Base-by-base conservation (phyloP, 2,888 invertebrate species). In the Epistrophe grossulariae region DNA sequence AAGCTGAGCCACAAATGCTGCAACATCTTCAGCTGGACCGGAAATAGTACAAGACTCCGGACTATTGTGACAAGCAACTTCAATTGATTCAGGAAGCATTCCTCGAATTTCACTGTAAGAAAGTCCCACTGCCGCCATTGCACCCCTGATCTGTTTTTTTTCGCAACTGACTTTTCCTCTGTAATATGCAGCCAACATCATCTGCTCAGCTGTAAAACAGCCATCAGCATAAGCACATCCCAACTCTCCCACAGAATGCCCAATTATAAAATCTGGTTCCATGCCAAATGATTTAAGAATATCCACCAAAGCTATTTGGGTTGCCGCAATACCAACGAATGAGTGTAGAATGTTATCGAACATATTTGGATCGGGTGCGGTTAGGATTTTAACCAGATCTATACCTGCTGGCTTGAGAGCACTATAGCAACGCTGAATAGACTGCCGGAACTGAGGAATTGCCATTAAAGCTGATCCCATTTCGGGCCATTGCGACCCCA, bases 141-240 rank as follows among this genome's bases (percentile, higher is more conserved):
- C 96, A 64, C 97, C 97, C 81, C 93, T 94, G 87, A 96, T 95
- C 89, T 96, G 93, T 3, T 94, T 93, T 0, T 95, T 95, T 89
- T 97, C 96, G 10, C 95, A 91, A n/a, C 96, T 96, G 0, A 96
- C 96, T 88, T 95, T 93, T 0, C 97, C 97, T 90, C 97, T 94
- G 92, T 96, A 96, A 92, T 97, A 98, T 0, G 98, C 96, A 0
- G 96, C 94, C n/a, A 97, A 92, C 81, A 98, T 95, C 94, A 96
- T 96, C 93, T 98, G 96, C 90, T 97, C 97, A 0, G 96, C 95
- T 0, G 97, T 97, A 89, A 98, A 95, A 89, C 97, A 96, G 0
- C 97, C 97, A 92, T 99, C 99, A 8, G 97, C 98, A 93, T 99
- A 99, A 0, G 97, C 98, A 92, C 98, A 98, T 4, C 97, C 98